A percentile compares a stretch with the other conserved stretches of the same genome.
phyloP scores from a whole-genome alignment of 2,113 vertebrate species.

The Halcyon senegalensis region DNA sequence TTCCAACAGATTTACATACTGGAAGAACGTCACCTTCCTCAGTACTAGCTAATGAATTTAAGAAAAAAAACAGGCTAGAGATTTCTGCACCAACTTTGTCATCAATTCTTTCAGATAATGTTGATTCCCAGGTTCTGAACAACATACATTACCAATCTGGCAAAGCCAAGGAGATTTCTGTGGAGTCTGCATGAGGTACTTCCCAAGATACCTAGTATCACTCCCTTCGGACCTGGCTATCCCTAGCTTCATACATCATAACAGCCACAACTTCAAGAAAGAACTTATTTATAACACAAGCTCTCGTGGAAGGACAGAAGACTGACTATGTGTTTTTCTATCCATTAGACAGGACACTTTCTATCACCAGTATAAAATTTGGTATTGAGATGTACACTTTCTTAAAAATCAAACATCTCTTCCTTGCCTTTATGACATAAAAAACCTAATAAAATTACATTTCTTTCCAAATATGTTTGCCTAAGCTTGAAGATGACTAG shows the following conservation, averaged over 20 bases:
- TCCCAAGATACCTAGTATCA: neutral
- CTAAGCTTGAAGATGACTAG: neutral
- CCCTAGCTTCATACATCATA: neutral
- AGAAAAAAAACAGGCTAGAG: neutral
- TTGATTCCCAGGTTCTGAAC: neutral
- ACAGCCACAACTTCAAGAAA: neutral
- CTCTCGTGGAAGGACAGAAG: neutral
- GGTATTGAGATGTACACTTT: neutral
- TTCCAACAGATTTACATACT: neutral
- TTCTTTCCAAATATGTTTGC: neutral
- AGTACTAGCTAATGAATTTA: neutral
- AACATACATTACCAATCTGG: neutral
- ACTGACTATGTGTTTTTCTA: neutral
- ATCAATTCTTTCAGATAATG: neutral
- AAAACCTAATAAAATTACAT: neutral
- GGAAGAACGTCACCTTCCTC: neutral
- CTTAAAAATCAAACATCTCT: neutral
- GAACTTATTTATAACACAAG: neutral
- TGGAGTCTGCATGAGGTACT: neutral
- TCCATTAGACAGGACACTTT: neutral
- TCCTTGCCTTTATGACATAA: neutral
- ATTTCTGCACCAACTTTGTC: neutral
- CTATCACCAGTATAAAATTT: neutral
- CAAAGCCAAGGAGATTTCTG: neutral
- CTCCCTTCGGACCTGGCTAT: neutral